These are phyloP conservation scores for Brachionus asplanchnoidis DNA, from an alignment of 1,140 invertebrate genomes.

Conservation along the genomic window DNA sequence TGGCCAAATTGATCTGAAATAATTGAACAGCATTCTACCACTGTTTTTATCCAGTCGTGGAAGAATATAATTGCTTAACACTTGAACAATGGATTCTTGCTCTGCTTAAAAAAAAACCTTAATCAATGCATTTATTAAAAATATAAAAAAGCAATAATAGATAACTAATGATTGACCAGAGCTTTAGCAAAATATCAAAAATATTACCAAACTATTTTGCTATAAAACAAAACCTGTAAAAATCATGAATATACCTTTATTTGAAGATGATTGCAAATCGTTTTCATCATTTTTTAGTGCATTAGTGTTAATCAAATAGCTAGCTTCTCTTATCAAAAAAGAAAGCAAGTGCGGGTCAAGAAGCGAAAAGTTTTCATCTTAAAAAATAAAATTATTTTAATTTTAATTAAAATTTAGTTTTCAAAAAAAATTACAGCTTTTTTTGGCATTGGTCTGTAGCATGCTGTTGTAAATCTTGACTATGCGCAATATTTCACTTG, in stretches of 20 bases:
- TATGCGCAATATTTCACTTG: background rate
- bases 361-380: background rate
- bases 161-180: background rate
- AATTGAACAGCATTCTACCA: background rate
- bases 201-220: background rate
- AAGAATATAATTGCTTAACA: conserved; percentile 1
- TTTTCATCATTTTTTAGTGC: background rate
- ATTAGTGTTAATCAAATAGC: background rate
- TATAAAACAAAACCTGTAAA: background rate
- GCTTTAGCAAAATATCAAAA: background rate
- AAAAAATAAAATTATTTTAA: background rate
- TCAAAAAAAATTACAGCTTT: background rate
- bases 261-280: background rate
- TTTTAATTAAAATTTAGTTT: background rate
- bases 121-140: background rate
- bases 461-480: conserved; percentile 7
- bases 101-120: background rate
- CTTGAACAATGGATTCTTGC: background rate
- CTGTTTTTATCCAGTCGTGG: background rate
- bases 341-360: background rate
- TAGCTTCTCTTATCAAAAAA: conserved; percentile 18
- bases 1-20: conserved; percentile 9
- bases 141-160: background rate
- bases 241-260: conserved; percentile 10
- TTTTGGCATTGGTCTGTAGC: background rate